Base-by-base conservation (phyloP, 2,113 vertebrate genomes). In the Brienomyrus brachyistius region DNA sequence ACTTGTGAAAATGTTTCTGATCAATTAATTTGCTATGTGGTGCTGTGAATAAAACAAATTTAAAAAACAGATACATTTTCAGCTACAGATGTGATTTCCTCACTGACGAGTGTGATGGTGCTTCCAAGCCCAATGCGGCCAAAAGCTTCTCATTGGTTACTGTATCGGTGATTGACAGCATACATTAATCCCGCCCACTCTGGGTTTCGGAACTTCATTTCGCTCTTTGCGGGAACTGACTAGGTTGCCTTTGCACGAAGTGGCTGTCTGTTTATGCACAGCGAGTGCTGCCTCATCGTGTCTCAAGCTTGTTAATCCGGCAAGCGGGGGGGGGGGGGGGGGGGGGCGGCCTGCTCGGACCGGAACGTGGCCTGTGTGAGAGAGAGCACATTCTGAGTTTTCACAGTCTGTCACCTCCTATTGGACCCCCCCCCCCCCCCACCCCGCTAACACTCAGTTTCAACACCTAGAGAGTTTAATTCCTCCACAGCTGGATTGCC, bases 11-110 rank as follows among this genome's bases (percentile, higher is more conserved):
- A 50, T 70, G 21, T 11, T 23, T 45, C 74, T 17, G 70, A 89
- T 83, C 35, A 74, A 89, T 89, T 82, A n/a, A 82, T 83, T n/a
- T 83, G 35, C 82, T n/a, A 56, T 43, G 50, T 56, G 54, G 19
- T 17, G 51, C 88, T 35, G 47, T 31, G 66, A 88, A 51, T 74
- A 40, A 80, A 48, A 86, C 17, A 47, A 88, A 31, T 66, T 10
- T 52, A 52, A 8, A 84, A 31, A 54, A 5, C 17, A n/a, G n/a
- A n/a, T n/a, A n/a, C n/a, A n/a, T n/a, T n/a, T n/a, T n/a, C n/a
- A 17, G 21, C 15, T 31, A 31, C 3, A 13, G 10, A 51, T 85
- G 45, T 50, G 43, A 85, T n/a, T 85, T 19, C 47, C 82, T 17
- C 82, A 56, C 54, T 56, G 54, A 56, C 21, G 19, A n/a, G 82